phyloP scores from a whole-genome alignment of 2,113 vertebrate species.

The Galbula dea region DNA sequence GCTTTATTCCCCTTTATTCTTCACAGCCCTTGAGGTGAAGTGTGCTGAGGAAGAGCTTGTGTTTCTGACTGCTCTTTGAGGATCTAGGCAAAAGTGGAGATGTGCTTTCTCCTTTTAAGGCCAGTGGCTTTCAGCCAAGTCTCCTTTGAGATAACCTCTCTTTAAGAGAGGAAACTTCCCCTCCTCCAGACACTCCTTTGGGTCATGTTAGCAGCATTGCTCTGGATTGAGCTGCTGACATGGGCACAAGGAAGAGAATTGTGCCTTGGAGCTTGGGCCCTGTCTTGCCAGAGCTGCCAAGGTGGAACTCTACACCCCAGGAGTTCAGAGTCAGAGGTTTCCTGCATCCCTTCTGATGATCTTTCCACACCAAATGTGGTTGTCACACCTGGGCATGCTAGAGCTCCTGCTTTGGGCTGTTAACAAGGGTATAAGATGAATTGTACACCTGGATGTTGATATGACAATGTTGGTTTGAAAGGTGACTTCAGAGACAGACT shows the following conservation, averaged over 20 bases:
- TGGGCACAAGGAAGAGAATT: background rate
- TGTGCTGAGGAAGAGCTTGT: background rate
- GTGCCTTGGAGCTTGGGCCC: background rate
- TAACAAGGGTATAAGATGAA: background rate
- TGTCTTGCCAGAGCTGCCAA: background rate
- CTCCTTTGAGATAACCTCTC: background rate
- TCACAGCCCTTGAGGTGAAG: background rate
- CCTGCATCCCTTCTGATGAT: background rate
- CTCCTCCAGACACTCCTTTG: background rate
- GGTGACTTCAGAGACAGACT: background rate
- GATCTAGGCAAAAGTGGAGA: background rate
- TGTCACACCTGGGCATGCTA: background rate
- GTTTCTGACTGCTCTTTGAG: background rate
- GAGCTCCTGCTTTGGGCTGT: background rate
- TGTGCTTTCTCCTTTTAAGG: background rate
- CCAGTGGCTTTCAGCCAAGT: background rate
- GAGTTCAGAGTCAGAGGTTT: background rate
- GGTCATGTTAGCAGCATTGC: background rate
- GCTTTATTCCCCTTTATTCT: background rate
- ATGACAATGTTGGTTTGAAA: background rate
- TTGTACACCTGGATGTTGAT: background rate
- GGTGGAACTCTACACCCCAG: background rate
- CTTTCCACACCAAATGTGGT: background rate
- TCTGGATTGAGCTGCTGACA: background rate
- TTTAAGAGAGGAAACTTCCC: background rate